Evolutionary conservation across 2,797 vertebrate species (phyloP), one percentile per base, ranked within the genome.

Genomic region (Bryconaethiops microstoma): DNA sequence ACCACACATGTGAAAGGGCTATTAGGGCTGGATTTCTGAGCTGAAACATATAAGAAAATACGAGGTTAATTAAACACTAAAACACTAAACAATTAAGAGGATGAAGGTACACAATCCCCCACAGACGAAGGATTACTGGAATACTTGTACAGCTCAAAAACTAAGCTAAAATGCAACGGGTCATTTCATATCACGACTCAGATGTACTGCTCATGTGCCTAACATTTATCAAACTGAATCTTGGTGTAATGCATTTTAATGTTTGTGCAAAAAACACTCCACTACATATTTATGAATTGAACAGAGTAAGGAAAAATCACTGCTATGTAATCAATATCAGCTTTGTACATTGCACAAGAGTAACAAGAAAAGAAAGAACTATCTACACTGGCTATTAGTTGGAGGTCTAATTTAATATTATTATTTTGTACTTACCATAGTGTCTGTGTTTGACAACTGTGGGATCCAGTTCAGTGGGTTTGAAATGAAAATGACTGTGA

Each of bases 21-120:
- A 23, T 29, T 21, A 67, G 62, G 19, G 42, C 16, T 39, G 16
- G 0, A 19, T 14, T 70, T 57, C 25, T 76, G 40, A 70, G 19
- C 64, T 76, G 45, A 74, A 69, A 29, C 7, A 59, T 74, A 64
- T 60, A 54, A 69, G 19, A 39, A 76, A 75, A 80, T 40, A 69
- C 12, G 57, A 16, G 10, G 21, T 14, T 67, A 75, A 45, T 68
- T 29, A 74, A 67, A 70, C 29, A 54, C 55, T 76, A 14, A 16
- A 69, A 69, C 17, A 64, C 62, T 68, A 75, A 42, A 67, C 10
- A 21, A 13, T 1, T 68, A 80, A 75, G 72, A 75, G 67, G 72
- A 75, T 69, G 25, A 76, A 74, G 55, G 73, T 4, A 23, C 12
- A 2, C 59, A 81, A 81, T 81, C 65, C 74, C 76, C 68, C 16